These are phyloP conservation scores for Pituophis catenifer DNA, from an alignment of 2,113 vertebrate species.

Conservation along the genomic window DNA sequence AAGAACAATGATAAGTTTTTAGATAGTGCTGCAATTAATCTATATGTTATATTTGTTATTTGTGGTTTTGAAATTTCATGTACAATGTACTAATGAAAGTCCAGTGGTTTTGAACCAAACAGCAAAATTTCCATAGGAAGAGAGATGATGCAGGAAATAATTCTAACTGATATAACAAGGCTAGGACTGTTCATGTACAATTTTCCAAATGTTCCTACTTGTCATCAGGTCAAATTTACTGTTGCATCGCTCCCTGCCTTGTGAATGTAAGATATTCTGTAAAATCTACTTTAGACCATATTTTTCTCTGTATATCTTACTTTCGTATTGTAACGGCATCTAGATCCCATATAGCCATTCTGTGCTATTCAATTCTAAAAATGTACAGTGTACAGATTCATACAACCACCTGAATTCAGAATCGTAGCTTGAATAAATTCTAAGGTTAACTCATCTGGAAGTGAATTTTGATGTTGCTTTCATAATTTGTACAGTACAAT, in stretches of 20 bases:
- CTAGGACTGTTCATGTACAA: background rate
- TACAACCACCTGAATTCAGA: slow-evolving; percentile 39
- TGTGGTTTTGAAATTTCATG: background rate
- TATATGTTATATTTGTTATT: background rate
- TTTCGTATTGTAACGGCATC: background rate
- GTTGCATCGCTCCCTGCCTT: background rate
- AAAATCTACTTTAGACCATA: background rate
- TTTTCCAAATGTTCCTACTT: background rate
- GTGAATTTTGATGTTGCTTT: slow-evolving; percentile 25
- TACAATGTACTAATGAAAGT: background rate
- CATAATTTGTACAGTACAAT: slow-evolving; percentile 25
- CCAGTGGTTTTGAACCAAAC: background rate
- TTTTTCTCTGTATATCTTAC: background rate
- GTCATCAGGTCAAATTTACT: background rate
- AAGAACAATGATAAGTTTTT: background rate
- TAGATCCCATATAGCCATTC: background rate
- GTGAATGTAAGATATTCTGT: background rate
- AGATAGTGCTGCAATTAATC: background rate
- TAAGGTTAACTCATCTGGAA: slow-evolving; percentile 32
- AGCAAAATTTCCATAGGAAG: background rate
- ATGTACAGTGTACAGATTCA: background rate
- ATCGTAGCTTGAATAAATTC: slow-evolving; percentile 40
- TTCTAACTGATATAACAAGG: background rate
- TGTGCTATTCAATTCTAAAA: background rate
- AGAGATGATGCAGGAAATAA: background rate